phyloP scores from a whole-genome alignment of 2,797 vertebrate genomes.

The Gymnocypris eckloni region DNA sequence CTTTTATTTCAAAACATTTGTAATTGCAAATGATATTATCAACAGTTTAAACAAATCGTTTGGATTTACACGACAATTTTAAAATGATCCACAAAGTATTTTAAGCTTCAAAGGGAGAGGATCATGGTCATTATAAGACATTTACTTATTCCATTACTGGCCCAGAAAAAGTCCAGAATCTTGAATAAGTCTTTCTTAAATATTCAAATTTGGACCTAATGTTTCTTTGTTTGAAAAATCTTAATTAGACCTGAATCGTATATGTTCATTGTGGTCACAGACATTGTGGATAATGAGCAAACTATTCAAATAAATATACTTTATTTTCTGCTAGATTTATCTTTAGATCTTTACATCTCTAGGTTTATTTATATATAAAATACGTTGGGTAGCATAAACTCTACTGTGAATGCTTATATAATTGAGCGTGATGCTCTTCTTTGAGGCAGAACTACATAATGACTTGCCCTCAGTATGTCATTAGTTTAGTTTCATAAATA shows the following conservation, averaged over 20 bases:
- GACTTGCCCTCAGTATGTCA: conserved; percentile 33
- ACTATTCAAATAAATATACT: background rate
- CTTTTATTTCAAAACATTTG: background rate
- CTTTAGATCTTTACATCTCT: background rate
- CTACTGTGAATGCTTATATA: conserved; percentile 10
- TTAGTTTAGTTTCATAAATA: conserved; percentile 45
- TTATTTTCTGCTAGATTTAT: background rate
- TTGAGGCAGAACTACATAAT: conserved; percentile 19
- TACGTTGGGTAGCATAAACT: background rate
- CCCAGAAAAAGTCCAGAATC: background rate
- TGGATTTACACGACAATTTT: background rate
- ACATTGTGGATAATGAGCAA: background rate
- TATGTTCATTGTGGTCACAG: background rate
- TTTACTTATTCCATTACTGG: background rate
- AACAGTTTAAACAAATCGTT: background rate
- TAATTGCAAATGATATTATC: background rate
- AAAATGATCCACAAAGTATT: background rate
- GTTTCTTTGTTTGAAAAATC: background rate
- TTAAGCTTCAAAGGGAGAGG: background rate
- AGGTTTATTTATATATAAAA: background rate
- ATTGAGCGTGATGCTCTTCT: conserved; percentile 21
- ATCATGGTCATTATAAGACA: background rate
- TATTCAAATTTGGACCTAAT: background rate
- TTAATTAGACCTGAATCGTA: background rate
- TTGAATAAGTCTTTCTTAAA: background rate